Evolutionary conservation across 2,797 vertebrate species (phyloP).

Genomic region (Acanthis flammea): DNA sequence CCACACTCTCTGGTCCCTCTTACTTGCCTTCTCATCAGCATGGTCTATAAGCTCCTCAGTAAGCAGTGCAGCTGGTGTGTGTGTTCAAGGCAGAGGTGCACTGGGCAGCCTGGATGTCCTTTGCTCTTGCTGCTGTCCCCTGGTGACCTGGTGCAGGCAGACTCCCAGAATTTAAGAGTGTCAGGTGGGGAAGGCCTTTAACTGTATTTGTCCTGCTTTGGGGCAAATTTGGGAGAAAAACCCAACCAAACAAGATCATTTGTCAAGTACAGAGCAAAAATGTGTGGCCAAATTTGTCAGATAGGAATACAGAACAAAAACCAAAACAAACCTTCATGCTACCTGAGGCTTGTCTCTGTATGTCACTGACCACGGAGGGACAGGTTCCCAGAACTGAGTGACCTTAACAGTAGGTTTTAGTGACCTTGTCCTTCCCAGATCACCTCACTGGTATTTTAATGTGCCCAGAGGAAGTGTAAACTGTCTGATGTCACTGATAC

Average conservation of each 20-base stretch:
- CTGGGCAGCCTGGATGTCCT: not conserved
- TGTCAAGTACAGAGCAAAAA: not conserved
- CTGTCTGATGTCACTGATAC: not conserved
- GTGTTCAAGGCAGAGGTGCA: not conserved
- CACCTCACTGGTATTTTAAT: not conserved
- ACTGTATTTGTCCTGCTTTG: not conserved
- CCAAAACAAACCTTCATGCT: not conserved
- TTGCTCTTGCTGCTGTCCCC: not conserved
- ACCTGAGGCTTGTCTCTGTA: not conserved
- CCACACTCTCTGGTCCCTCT: not conserved
- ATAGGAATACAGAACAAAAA: not conserved
- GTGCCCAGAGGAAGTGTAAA: not conserved
- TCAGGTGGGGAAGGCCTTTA: not conserved
- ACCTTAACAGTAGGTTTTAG: not conserved
- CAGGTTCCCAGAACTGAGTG: not conserved
- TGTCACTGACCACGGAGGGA: not conserved
- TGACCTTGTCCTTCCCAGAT: not conserved
- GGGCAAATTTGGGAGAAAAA: not conserved
- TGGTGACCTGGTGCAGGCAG: not conserved
- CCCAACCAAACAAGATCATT: not conserved
- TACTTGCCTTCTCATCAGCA: not conserved
- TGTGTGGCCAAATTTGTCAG: not conserved
- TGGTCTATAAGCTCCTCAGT: not conserved
- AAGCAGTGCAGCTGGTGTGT: not conserved
- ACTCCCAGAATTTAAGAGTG: not conserved